Base-by-base conservation (phyloP, 2,113 vertebrate species). In the Strigops habroptila region DNA sequence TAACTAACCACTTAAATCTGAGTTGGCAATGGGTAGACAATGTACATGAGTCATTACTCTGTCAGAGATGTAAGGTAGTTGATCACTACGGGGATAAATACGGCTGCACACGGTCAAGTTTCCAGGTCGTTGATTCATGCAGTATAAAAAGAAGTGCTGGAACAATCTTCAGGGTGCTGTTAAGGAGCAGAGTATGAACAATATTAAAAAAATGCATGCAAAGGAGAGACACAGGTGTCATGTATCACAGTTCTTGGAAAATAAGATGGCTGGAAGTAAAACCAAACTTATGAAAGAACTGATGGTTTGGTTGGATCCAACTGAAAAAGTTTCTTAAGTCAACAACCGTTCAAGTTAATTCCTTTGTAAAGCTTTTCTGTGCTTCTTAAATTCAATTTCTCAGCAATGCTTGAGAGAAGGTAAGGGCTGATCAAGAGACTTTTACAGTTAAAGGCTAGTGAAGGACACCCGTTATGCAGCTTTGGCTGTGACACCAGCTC, bases 31-130 rank as follows among this genome's bases (percentile, higher is more conserved):
- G 44, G 49, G 19, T 41, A 14, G 39, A 49, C 21, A 80, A 73
- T 15, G 10, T 19, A 57, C 77, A 44, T 65, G 39, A 76, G 52
- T 52, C 53, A 60, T 79, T 68, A 21, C 18, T 55, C 5, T 43
- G 31, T 16, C 1, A 1, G 23, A 73, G 27, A 11, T 7, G 15
- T 67, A 33, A 74, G 27, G 23, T 11, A 59, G 46, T 35, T 88
- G 27, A 22, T 44, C n/a, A 71, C 18, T 27, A 18, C 7, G 19
- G 14, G 18, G 21, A 60, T 33, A 77, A 76, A 68, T 44, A 76
- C 0, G 0, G 13, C 18, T 70, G 13, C 13, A 49, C 6, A 5
- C 6, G 3, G 18, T 57, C 37, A 49, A 74, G 10, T 14, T 28
- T 48, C 12, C 59, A 65, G 46, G 30, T 46, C 53, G 53, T 7